Conservation (phyloP, 2,888 invertebrate genomes). For the Anagyrus pseudococci region DNA sequence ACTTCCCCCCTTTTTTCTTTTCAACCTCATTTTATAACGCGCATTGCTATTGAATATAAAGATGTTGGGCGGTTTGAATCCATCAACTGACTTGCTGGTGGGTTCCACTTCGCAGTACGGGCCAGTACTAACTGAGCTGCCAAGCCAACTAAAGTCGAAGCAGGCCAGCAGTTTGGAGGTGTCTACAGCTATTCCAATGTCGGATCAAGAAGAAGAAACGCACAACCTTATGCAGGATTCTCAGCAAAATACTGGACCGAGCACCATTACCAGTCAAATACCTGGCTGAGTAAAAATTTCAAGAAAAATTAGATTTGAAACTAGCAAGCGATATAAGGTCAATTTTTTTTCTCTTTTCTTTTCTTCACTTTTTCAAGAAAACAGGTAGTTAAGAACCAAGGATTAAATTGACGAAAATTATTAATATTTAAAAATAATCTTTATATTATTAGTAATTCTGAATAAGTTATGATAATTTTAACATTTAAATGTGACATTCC, state of each 20-base stretch:
- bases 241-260: slow-evolving; percentile 45
- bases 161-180: slow-evolving; percentile 47
- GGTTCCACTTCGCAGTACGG: slow-evolving; percentile 63
- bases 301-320: slow-evolving; percentile 2
- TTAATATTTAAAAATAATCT: slow-evolving; percentile 1
- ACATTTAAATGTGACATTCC: too few species aligned
- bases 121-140: slow-evolving; percentile 60
- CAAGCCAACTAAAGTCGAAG: slow-evolving; percentile 56
- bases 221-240: slow-evolving; percentile 57
- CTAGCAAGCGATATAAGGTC: slow-evolving; percentile 21
- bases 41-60: slow-evolving; percentile 56
- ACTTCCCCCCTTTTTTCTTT: slow-evolving; percentile 43
- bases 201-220: slow-evolving; percentile 60
- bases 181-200: slow-evolving; percentile 51
- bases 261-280: slow-evolving; percentile 50
- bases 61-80: slow-evolving; percentile 63
- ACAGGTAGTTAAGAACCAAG: slow-evolving; percentile 29
- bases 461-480: too few species aligned
- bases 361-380: slow-evolving; percentile 30
- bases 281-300: slow-evolving; percentile 49
- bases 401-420: slow-evolving; percentile 26
- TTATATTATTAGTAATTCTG: too few species aligned
- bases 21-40: slow-evolving; percentile 49
- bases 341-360: slow-evolving; percentile 33
- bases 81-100: slow-evolving; percentile 63